A percentile compares a stretch with the other conserved stretches of the same genome.
phyloP scores from a whole-genome alignment of 1,140 invertebrate species.

The Lepidurus apus region DNA sequence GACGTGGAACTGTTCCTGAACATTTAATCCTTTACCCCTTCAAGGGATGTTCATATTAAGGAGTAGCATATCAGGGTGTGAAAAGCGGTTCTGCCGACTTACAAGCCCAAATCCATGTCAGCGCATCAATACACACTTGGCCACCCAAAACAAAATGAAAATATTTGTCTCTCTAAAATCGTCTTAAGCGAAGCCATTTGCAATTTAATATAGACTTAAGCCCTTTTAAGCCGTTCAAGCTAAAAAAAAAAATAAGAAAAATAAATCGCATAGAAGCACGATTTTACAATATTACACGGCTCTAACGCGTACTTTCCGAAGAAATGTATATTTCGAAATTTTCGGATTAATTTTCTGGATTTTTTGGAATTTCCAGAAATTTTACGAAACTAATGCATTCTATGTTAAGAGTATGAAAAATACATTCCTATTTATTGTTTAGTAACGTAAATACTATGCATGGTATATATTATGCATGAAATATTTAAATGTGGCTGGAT shows the following conservation, averaged over 20 bases:
- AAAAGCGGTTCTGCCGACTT: too few species aligned
- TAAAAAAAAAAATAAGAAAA: too few species aligned
- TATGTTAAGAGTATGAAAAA: too few species aligned
- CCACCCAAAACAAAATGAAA: neutral
- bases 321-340: too few species aligned
- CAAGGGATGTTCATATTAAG: too few species aligned
- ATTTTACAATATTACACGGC: too few species aligned
- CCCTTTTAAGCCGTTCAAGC: neutral
- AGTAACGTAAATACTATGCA: too few species aligned
- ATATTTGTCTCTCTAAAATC: neutral
- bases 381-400: neutral
- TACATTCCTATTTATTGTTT: too few species aligned
- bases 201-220: neutral
- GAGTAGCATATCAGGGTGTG: too few species aligned
- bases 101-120: neutral
- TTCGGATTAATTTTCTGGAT: too few species aligned
- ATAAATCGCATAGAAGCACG: too few species aligned
- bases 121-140: neutral
- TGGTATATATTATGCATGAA: neutral
- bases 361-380: neutral
- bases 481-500: neutral
- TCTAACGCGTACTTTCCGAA: too few species aligned
- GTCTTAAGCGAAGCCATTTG: neutral
- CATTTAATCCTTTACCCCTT: neutral
- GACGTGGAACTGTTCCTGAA: neutral